These are phyloP conservation scores for Vulpes vulpes DNA, from an alignment of 2,113 vertebrate species.

Conservation along the genomic window DNA sequence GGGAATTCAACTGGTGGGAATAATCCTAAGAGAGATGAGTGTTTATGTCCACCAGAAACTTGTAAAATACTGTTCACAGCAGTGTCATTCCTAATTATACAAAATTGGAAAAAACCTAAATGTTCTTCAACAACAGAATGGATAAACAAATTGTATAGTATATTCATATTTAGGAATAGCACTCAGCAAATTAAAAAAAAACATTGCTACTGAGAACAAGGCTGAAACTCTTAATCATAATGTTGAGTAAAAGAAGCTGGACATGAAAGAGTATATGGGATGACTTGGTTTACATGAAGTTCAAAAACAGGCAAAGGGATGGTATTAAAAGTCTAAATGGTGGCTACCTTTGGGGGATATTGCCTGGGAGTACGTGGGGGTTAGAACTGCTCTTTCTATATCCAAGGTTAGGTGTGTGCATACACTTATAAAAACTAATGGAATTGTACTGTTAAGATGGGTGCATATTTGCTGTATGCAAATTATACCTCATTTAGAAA, in stretches of 20 bases:
- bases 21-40: background rate
- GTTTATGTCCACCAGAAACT: background rate
- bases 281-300: background rate
- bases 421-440: background rate
- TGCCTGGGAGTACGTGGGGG: background rate
- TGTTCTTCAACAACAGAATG: background rate
- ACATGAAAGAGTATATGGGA: background rate
- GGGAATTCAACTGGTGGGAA: background rate
- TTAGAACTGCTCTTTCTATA: background rate
- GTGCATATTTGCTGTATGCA: background rate
- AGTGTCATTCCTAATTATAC: background rate
- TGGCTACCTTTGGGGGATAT: background rate
- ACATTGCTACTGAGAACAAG: background rate
- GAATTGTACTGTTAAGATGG: background rate
- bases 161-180: background rate
- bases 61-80: background rate
- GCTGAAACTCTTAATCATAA: background rate
- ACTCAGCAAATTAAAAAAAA: background rate
- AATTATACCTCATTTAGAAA: background rate
- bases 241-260: background rate
- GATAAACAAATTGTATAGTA: background rate
- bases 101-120: background rate
- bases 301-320: background rate
- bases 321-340: background rate
- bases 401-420: background rate